Percentiles rank a stretch among this genome's conserved stretches.
These are phyloP conservation scores for Oithona nana DNA, from an alignment of 2,888 invertebrate genomes.

Conservation along the genomic window DNA sequence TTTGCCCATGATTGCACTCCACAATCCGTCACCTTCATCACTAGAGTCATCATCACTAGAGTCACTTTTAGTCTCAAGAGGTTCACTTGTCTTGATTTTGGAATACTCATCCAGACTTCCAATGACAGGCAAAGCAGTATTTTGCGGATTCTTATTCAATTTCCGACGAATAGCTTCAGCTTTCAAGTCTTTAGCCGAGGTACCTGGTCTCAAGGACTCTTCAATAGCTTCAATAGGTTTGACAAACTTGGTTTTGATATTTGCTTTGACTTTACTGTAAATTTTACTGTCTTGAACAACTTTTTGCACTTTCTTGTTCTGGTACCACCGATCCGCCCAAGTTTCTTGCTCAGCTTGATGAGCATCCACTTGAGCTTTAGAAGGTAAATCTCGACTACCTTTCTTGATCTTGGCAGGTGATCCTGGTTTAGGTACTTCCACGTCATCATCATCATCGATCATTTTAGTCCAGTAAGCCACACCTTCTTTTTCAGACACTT, in stretches of 20 bases:
- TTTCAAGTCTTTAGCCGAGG: neutral
- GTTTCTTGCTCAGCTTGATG: constrained; percentile 4
- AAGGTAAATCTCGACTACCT: neutral
- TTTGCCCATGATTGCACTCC: constrained; percentile 11
- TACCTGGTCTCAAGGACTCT: too few relatives aligned
- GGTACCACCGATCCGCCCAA: constrained; percentile 15
- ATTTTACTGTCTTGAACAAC: constrained; percentile 8
- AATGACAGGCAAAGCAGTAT: neutral
- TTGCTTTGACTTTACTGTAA: neutral
- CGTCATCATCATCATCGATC: neutral
- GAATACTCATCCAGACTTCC: constrained; percentile 4
- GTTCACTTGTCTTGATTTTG: neutral
- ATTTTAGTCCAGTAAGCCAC: neutral
- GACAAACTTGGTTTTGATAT: neutral
- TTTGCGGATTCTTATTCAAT: neutral
- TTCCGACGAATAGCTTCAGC: neutral
- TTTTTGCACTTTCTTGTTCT: constrained; percentile 5
- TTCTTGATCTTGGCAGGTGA: neutral
- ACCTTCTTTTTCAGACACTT: neutral
- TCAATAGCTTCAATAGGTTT: neutral
- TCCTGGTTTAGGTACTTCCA: too few relatives aligned
- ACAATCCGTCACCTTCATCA: constrained; percentile 6
- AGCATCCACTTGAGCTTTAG: neutral
- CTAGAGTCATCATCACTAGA: neutral
- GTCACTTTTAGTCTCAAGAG: neutral